These are phyloP conservation scores for Microcaecilia unicolor DNA, from an alignment of 2,797 vertebrate genomes.

Conservation along the genomic window DNA sequence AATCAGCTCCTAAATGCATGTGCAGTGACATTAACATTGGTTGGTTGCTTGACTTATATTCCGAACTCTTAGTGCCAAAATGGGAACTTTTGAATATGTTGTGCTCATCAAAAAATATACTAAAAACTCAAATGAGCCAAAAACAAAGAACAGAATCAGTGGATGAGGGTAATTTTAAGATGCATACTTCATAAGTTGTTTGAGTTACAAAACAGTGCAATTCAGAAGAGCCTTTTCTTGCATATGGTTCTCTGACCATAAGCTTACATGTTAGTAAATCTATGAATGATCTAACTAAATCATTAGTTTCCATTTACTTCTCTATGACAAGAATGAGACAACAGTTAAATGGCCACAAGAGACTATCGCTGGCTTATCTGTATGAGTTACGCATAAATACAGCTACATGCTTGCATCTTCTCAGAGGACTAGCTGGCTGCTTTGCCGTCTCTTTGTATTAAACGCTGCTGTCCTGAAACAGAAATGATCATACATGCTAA, in stretches of 20 bases:
- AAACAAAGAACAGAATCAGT: conserved; percentile 28
- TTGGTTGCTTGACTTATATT: conserved; percentile 5
- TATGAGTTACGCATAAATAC: conserved; percentile 16
- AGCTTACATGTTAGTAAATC: conserved; percentile 22
- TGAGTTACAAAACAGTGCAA: conserved; percentile 41
- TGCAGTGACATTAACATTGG: not conserved
- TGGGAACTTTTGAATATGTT: conserved; percentile 17
- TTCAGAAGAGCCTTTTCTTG: conserved; percentile 41
- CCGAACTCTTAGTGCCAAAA: conserved; percentile 9
- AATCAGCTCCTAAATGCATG: too few species aligned
- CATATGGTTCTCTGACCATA: conserved; percentile 20
- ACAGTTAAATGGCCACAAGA: conserved; percentile 30
- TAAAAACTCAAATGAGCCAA: too few species aligned
- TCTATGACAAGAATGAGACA: conserved; percentile 29
- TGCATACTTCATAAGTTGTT: conserved; percentile 10
- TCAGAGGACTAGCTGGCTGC: not conserved
- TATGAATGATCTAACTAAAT: conserved; percentile 22
- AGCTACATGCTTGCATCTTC: not conserved
- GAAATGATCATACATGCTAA: conserved; percentile 18
- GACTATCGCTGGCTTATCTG: conserved; percentile 36
- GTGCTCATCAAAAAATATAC: too few species aligned
- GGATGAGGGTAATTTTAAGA: conserved; percentile 15
- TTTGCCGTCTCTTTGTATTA: too few species aligned
- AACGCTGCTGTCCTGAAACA: conserved; percentile 17
- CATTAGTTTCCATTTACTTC: conserved; percentile 17